Evolutionary conservation across 2,797 vertebrate genomes (phyloP).

Genomic region (Girardinus metallicus): DNA sequence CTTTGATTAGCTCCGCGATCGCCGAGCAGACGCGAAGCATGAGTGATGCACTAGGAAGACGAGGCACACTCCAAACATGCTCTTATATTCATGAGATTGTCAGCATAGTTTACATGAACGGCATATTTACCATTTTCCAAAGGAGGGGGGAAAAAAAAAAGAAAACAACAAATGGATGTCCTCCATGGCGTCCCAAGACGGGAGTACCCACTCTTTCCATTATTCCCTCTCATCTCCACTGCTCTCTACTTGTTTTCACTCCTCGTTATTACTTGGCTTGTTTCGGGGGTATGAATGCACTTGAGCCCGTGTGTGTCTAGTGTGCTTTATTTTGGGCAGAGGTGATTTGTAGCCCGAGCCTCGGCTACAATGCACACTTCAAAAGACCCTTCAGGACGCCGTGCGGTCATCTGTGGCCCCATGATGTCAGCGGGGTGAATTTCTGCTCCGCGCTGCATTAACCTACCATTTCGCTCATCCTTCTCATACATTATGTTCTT

Average conservation of each 20-base stretch:
- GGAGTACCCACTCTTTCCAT: slow-evolving; percentile 60
- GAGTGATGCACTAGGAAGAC: slow-evolving; percentile 44
- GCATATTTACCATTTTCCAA: slow-evolving; percentile 52
- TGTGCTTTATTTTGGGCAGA: slow-evolving; percentile 52
- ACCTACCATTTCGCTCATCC: slow-evolving; percentile 58
- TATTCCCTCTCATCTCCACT: slow-evolving; percentile 73
- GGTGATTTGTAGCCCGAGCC: slow-evolving; percentile 68
- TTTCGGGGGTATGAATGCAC: slow-evolving; percentile 35
- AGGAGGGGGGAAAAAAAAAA: not conserved
- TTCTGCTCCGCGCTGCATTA: slow-evolving; percentile 66
- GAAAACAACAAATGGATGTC: slow-evolving; percentile 49
- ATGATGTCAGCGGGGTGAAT: slow-evolving; percentile 65
- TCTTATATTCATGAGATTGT: slow-evolving; percentile 18
- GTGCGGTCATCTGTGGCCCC: slow-evolving; percentile 49
- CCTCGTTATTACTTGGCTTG: slow-evolving; percentile 42
- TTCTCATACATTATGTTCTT: slow-evolving; percentile 78
- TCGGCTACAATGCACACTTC: slow-evolving; percentile 72
- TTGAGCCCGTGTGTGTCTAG: slow-evolving; percentile 29
- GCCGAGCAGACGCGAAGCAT: slow-evolving; percentile 25
- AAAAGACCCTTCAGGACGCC: slow-evolving; percentile 70
- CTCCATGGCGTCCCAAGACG: slow-evolving; percentile 51
- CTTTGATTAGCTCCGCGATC: slow-evolving; percentile 68
- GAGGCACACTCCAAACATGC: slow-evolving; percentile 36
- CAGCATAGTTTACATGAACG: slow-evolving; percentile 25
- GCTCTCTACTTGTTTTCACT: slow-evolving; percentile 59